A percentile compares a stretch with the other conserved stretches of the same genome.
These are phyloP conservation scores for Heliopora coerulea DNA, from an alignment of 92 coral and sea anemone genomes.

Conservation along the genomic window DNA sequence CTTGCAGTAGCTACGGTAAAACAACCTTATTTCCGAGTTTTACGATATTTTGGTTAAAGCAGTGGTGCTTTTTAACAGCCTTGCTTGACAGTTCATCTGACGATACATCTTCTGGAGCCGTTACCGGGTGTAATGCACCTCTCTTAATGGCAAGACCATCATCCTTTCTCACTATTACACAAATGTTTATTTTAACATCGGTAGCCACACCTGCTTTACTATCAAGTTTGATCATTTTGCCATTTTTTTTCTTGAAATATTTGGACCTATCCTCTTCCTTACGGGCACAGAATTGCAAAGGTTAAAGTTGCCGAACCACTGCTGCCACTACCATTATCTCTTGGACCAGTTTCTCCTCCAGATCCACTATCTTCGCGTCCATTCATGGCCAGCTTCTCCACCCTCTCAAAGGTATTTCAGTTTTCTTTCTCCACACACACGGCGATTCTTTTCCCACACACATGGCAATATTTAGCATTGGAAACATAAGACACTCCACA, in stretches of 20 bases:
- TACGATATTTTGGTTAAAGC: slow-evolving; percentile 61
- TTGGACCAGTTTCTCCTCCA: background rate
- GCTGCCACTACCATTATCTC: background rate
- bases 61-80: slow-evolving; percentile 66
- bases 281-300: slow-evolving; percentile 30
- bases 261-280: slow-evolving; percentile 33
- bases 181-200: background rate
- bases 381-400: background rate
- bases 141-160: slow-evolving; percentile 53
- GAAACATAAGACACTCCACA: slow-evolving; percentile 11
- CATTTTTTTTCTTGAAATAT: slow-evolving; percentile 21
- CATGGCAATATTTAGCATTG: slow-evolving; percentile 9
- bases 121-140: slow-evolving; percentile 58
- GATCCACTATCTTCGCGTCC: background rate
- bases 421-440: background rate
- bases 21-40: slow-evolving; percentile 53
- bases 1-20: background rate
- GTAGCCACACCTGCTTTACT: background rate
- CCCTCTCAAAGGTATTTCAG: too few relatives aligned
- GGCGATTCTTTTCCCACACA: background rate
- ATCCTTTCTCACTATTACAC: slow-evolving; percentile 38
- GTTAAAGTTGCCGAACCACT: background rate
- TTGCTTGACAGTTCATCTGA: slow-evolving; percentile 62
- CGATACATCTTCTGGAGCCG: slow-evolving; percentile 49
- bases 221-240: background rate